A percentile compares a stretch with the other conserved stretches of the same genome.
These are phyloP conservation scores for Phylloscopus collybita DNA, from an alignment of 2,797 vertebrate genomes.

Conservation along the genomic window DNA sequence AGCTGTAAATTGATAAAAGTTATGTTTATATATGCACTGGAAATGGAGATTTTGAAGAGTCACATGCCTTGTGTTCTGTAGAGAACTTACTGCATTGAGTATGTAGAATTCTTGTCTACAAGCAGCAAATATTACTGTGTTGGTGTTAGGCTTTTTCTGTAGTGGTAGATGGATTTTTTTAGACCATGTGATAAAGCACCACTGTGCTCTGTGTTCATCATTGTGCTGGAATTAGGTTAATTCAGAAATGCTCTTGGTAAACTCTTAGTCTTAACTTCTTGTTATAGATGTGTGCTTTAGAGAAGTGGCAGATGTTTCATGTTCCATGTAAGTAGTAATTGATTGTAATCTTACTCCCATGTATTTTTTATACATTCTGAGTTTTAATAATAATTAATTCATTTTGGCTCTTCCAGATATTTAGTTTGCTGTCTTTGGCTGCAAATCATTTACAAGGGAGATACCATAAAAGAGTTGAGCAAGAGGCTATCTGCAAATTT, in stretches of 20 bases:
- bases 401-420: slow-evolving; percentile 65
- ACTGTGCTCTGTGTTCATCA: neutral
- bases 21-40: neutral
- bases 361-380: neutral
- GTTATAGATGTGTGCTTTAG: neutral
- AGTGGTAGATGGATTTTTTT: neutral
- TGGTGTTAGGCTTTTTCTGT: neutral
- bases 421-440: slow-evolving; percentile 77
- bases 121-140: neutral
- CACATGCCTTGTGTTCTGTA: neutral
- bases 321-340: neutral
- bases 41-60: neutral
- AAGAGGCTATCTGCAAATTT: slow-evolving; percentile 77
- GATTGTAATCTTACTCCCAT: neutral
- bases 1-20: neutral
- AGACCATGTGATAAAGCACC: neutral
- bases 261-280: neutral
- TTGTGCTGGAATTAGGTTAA: neutral
- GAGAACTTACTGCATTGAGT: neutral
- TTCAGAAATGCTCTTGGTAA: neutral
- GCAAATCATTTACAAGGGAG: slow-evolving; percentile 62
- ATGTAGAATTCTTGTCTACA: neutral
- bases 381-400: neutral
- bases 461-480: slow-evolving; percentile 63
- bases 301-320: neutral